Evolutionary conservation across 35 echinoderm and acorn worm species (phyloP).

Genomic region (Patiria miniata): DNA sequence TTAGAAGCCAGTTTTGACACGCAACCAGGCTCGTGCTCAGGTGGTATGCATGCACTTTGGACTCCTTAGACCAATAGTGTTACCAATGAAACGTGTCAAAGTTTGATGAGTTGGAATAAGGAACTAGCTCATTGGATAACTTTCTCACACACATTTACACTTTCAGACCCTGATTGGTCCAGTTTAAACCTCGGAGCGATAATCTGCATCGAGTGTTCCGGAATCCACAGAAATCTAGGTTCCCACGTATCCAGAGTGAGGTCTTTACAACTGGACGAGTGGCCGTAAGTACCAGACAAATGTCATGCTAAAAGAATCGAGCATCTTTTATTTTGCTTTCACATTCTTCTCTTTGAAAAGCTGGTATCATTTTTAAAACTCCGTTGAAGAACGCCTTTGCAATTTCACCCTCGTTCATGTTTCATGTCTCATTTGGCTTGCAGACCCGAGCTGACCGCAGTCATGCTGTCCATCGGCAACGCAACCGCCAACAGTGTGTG

Average conservation of each 20-base stretch:
- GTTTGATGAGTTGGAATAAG: too few species aligned
- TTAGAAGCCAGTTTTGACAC: too few species aligned
- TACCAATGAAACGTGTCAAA: too few species aligned
- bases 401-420: not conserved
- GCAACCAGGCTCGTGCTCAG: too few species aligned
- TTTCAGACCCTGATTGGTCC: conserved; percentile 96
- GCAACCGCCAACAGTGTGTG: conserved; percentile 80
- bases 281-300: conserved; percentile 99
- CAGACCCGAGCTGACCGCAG: conserved; percentile 80
- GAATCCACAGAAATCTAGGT: conserved; percentile 95
- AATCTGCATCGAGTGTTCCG: conserved; percentile 97
- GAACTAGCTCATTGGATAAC: too few species aligned
- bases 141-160: not conserved
- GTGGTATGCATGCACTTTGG: too few species aligned
- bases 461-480: conserved; percentile 90
- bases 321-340: too few species aligned
- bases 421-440: not conserved
- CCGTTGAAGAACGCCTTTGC: not conserved
- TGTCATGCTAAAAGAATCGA: too few species aligned
- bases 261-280: conserved; percentile 91
- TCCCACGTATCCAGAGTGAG: conserved; percentile 95
- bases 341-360: not conserved
- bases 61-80: too few species aligned
- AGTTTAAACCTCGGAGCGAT: conserved; percentile 93
- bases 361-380: not conserved